Evolutionary conservation across 2,797 vertebrate genomes (phyloP).

Genomic region (Nyctibius grandis): DNA sequence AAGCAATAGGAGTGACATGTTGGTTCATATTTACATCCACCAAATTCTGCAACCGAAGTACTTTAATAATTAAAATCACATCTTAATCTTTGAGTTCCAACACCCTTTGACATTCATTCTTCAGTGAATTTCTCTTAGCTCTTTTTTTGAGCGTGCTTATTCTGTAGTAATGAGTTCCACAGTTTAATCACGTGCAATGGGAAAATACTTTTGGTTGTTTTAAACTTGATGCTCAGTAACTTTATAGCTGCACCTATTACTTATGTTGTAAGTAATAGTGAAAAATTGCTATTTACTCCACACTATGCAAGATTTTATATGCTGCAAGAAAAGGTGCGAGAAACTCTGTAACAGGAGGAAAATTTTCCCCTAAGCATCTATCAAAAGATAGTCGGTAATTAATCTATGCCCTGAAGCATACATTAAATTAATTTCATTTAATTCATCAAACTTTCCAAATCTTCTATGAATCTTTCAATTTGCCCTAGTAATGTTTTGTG

Average conservation of each 20-base stretch:
- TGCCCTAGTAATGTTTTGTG: neutral
- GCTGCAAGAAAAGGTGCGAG: neutral
- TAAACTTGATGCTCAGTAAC: neutral
- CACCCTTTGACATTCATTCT: neutral
- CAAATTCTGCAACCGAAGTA: neutral
- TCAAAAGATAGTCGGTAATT: neutral
- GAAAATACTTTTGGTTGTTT: neutral
- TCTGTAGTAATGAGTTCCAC: neutral
- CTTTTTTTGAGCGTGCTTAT: neutral
- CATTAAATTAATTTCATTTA: slow-evolving; percentile 26
- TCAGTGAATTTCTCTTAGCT: neutral
- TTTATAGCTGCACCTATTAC: neutral
- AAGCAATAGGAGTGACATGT: neutral
- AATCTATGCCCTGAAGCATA: slow-evolving; percentile 8
- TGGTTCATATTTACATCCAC: neutral
- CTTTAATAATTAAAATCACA: neutral
- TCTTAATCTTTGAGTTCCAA: neutral
- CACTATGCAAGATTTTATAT: neutral
- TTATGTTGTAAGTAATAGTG: neutral
- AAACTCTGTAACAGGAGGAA: neutral
- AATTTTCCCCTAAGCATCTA: neutral
- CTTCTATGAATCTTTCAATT: neutral
- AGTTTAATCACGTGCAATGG: neutral
- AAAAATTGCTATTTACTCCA: neutral
- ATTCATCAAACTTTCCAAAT: neutral